Conservation (phyloP, 2,797 vertebrate genomes). For the Apogon talboti region DNA sequence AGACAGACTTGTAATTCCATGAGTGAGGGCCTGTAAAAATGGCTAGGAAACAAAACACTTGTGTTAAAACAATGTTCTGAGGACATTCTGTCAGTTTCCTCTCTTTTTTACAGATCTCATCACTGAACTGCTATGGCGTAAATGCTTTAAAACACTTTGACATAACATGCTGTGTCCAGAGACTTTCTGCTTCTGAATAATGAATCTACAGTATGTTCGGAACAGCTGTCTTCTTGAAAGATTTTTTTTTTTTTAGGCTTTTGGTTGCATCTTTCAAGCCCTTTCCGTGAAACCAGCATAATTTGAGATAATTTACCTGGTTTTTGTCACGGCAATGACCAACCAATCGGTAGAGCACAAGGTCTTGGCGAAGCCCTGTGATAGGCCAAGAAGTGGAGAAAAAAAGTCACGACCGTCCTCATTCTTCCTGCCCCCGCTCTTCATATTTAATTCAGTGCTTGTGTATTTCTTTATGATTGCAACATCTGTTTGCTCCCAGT, state of each 20-base stretch:
- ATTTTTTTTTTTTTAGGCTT: slow-evolving; percentile 55
- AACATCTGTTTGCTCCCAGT: slow-evolving; percentile 86
- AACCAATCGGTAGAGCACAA: slow-evolving; percentile 33
- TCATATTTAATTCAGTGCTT: slow-evolving; percentile 85
- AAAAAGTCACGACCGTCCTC: slow-evolving; percentile 44
- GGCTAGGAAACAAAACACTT: slow-evolving; percentile 83
- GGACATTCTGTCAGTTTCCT: slow-evolving; percentile 84
- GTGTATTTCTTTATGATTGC: slow-evolving; percentile 86
- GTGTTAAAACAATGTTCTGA: slow-evolving; percentile 81
- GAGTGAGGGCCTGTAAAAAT: slow-evolving; percentile 70
- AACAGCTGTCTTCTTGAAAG: slow-evolving; percentile 82
- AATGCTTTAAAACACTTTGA: slow-evolving; percentile 87
- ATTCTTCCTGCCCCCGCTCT: slow-evolving; percentile 60
- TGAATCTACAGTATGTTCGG: slow-evolving; percentile 84
- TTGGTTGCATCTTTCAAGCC: slow-evolving; percentile 39
- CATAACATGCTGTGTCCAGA: slow-evolving; percentile 80
- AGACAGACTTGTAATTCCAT: slow-evolving; percentile 66
- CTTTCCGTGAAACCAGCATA: slow-evolving; percentile 44
- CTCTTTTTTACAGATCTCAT: slow-evolving; percentile 84
- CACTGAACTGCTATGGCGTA: slow-evolving; percentile 74
- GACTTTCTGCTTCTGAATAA: slow-evolving; percentile 82
- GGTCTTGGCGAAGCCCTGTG: not conserved
- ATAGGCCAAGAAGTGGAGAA: slow-evolving; percentile 38
- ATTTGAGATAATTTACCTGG: slow-evolving; percentile 50
- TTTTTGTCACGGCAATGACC: slow-evolving; percentile 33